A percentile compares a stretch with the other conserved stretches of the same genome.
Conservation (phyloP, 2,797 vertebrate species). For the Bufotes viridis region DNA sequence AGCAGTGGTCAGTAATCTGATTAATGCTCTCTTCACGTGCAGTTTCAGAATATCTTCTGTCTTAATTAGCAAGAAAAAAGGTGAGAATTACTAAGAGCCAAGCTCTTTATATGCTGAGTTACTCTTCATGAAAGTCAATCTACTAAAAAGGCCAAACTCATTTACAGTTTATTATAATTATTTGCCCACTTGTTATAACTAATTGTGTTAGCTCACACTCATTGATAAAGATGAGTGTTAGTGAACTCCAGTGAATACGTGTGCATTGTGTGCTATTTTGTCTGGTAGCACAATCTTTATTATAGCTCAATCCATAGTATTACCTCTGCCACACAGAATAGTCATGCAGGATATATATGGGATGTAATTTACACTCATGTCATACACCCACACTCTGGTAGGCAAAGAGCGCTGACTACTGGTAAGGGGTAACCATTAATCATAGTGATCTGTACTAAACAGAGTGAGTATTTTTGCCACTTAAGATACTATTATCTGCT, state of each 20-base stretch:
- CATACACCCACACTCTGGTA: not conserved
- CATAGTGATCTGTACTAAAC: conserved; percentile 64
- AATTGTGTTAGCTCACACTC: conserved; percentile 33
- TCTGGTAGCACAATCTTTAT: not conserved
- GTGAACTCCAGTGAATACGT: not conserved
- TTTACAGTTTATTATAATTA: conserved; percentile 26
- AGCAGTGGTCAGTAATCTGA: not conserved
- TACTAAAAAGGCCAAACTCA: conserved; percentile 22
- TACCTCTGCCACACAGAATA: not conserved
- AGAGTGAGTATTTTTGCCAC: conserved; percentile 73
- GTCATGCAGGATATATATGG: not conserved
- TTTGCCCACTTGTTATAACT: conserved; percentile 14
- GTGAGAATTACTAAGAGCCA: conserved; percentile 6
- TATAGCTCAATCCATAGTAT: not conserved
- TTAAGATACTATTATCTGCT: conserved; percentile 82
- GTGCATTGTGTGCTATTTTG: not conserved
- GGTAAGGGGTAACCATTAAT: conserved; percentile 18
- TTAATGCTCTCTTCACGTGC: conserved; percentile 27
- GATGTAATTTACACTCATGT: not conserved
- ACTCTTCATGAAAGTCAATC: conserved; percentile 3
- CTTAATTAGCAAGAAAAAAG: conserved; percentile 51
- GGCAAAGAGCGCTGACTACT: conserved; percentile 11
- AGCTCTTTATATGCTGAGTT: conserved; percentile 49
- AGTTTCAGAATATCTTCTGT: conserved; percentile 45
- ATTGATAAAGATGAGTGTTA: not conserved